Conservation (phyloP, 2,113 vertebrate genomes). For the Bucco capensis region DNA sequence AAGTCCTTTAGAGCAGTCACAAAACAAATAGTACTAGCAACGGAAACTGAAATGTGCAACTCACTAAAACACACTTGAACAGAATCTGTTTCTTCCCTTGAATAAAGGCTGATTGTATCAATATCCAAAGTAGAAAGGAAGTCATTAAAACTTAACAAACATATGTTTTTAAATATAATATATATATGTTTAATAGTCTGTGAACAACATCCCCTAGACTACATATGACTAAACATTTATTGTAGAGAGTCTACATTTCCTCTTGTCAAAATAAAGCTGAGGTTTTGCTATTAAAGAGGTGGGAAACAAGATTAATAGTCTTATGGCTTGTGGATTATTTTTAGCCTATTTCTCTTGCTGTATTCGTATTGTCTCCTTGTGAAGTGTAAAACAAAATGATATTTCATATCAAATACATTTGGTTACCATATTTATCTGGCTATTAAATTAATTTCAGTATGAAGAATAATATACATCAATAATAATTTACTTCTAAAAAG, state of each 20-base stretch:
- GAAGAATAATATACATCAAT: background rate
- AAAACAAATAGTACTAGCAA: background rate
- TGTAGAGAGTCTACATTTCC: background rate
- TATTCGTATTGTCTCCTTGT: background rate
- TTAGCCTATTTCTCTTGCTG: background rate
- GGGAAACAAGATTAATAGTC: background rate
- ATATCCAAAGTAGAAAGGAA: background rate
- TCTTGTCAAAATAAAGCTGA: background rate
- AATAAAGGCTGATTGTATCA: background rate
- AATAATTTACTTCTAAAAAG: background rate
- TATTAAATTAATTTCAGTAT: background rate
- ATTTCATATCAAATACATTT: background rate
- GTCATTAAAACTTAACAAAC: background rate
- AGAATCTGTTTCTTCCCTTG: background rate
- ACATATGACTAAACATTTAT: background rate
- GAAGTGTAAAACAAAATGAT: background rate
- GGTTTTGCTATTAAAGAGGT: background rate
- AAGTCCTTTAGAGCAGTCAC: background rate
- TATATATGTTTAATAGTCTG: background rate
- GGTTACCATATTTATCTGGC: background rate
- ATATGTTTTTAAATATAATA: background rate
- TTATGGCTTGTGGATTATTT: background rate
- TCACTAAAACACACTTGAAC: background rate
- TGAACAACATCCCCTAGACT: background rate
- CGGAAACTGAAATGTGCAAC: background rate